Percentiles rank a stretch among this genome's conserved stretches.
phyloP scores from a whole-genome alignment of 1,140 invertebrate species.

The Bactericera cockerelli region DNA sequence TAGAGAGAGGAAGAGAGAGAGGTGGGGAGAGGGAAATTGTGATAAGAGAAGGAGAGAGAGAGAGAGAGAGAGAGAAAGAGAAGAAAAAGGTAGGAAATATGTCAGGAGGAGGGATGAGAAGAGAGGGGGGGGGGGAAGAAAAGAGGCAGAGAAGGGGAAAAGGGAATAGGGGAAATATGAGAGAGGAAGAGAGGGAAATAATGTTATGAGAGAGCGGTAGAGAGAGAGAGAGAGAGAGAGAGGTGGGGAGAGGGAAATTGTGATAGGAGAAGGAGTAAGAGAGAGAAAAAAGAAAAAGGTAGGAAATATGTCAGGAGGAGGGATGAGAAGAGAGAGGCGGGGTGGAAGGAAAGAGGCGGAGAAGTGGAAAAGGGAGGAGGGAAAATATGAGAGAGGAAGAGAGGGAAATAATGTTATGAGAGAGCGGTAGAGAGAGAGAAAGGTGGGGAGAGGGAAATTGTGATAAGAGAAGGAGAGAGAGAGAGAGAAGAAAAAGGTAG shows the following conservation, averaged over 20 bases:
- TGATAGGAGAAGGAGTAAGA: neutral
- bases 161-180: too few species aligned
- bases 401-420: neutral
- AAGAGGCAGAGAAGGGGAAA: too few species aligned
- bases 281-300: neutral
- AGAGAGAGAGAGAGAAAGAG: slow-evolving; percentile 4
- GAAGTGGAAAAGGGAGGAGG: neutral
- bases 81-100: too few species aligned
- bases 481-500: neutral
- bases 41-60: neutral
- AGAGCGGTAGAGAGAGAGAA: slow-evolving; percentile 5
- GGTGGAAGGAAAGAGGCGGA: neutral
- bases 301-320: neutral
- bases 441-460: neutral
- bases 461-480: neutral
- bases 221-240: too few species aligned
- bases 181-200: too few species aligned
- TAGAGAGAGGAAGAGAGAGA: slow-evolving; percentile 6
- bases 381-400: neutral
- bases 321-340: neutral
- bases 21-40: neutral
- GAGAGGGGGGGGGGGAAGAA: too few species aligned
- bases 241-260: neutral
- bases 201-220: too few species aligned
- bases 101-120: too few species aligned